These are phyloP conservation scores for Eupeodes latifasciatus DNA, from an alignment of 2,888 invertebrate genomes.

Conservation along the genomic window DNA sequence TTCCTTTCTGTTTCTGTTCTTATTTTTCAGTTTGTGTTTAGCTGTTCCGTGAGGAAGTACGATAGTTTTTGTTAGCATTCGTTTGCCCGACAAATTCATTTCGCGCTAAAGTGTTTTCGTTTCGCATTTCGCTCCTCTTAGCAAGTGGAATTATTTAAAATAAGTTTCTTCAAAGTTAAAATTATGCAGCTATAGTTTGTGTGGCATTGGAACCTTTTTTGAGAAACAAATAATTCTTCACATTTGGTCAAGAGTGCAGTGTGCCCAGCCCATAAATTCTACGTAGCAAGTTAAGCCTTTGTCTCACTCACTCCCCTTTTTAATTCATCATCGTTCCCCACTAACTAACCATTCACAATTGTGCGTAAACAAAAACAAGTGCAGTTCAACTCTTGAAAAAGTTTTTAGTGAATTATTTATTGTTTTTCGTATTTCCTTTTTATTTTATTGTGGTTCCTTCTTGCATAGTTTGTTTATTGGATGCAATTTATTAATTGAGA, in stretches of 20 bases:
- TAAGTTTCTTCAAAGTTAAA: not conserved
- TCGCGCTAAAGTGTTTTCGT: slow-evolving; percentile 54
- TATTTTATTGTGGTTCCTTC: not conserved
- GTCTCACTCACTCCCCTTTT: slow-evolving; percentile 68
- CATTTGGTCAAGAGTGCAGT: slow-evolving; percentile 26
- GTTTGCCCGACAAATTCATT: slow-evolving; percentile 34
- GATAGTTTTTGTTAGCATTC: slow-evolving; percentile 9
- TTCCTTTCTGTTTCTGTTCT: slow-evolving; percentile 39
- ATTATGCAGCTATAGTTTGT: not conserved
- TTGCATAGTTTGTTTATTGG: slow-evolving; percentile 26
- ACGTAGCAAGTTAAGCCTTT: slow-evolving; percentile 43
- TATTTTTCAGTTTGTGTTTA: slow-evolving; percentile 63
- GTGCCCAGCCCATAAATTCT: slow-evolving; percentile 60
- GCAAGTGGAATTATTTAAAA: slow-evolving; percentile 16
- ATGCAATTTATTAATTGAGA: slow-evolving; percentile 53
- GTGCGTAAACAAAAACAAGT: slow-evolving; percentile 76
- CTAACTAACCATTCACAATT: slow-evolving; percentile 55
- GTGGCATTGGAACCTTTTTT: not conserved
- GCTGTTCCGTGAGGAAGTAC: slow-evolving; percentile 29
- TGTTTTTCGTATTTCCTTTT: not conserved
- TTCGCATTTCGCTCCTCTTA: slow-evolving; percentile 18
- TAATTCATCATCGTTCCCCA: not conserved
- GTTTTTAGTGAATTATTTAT: slow-evolving; percentile 5
- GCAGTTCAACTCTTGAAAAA: slow-evolving; percentile 49
- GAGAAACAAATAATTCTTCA: slow-evolving; percentile 7